Conservation (phyloP, 2,888 invertebrate species). For the Drosophila neonasuta region DNA sequence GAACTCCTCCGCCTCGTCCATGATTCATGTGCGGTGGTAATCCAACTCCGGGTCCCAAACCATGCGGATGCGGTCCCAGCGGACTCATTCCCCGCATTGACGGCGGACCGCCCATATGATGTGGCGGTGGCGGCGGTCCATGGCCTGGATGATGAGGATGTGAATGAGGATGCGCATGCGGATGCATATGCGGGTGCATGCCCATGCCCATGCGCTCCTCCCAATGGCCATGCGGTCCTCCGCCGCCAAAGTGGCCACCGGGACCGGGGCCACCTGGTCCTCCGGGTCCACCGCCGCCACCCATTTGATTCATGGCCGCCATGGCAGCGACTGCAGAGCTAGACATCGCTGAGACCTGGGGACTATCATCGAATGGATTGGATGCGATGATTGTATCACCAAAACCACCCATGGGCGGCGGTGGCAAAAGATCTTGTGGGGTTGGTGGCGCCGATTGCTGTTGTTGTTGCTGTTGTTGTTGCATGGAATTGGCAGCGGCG, state of each 20-base stretch:
- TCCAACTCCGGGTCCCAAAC: conserved; percentile 77
- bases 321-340: conserved; percentile 82
- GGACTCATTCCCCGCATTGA: conserved; percentile 83
- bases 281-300: conserved; percentile 59
- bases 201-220: conserved; percentile 83
- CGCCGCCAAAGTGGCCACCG: conserved; percentile 67
- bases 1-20: conserved; percentile 78
- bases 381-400: conserved; percentile 97
- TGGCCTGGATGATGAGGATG: conserved; percentile 86
- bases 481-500: conserved; percentile 83
- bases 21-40: conserved; percentile 81
- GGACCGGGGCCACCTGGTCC: conserved; percentile 69
- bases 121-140: conserved; percentile 73
- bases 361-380: conserved; percentile 96
- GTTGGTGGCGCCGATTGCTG: conserved; percentile 88
- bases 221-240: conserved; percentile 75
- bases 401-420: conserved; percentile 92
- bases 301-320: conserved; percentile 87
- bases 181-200: conserved; percentile 87
- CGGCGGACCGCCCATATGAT: conserved; percentile 84
- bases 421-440: conserved; percentile 89
- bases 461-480: conserved; percentile 87
- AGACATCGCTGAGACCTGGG: conserved; percentile 84
- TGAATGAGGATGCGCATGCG: conserved; percentile 85
- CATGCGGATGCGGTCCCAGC: conserved; percentile 74